phyloP scores from a whole-genome alignment of 2,797 vertebrate genomes.

The Bradypodion pumilum region DNA sequence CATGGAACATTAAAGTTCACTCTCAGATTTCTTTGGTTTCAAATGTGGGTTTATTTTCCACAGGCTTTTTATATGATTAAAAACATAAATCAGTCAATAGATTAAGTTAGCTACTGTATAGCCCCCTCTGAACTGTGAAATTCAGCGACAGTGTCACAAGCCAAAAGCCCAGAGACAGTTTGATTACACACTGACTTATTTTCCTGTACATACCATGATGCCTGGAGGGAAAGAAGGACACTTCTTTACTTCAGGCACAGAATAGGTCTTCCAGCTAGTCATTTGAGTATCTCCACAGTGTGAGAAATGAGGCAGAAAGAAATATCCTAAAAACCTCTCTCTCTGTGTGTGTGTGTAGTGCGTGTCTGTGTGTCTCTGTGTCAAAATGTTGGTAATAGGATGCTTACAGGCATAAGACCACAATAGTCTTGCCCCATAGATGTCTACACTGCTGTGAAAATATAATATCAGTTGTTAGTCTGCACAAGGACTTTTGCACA shows the following conservation, averaged over 20 bases:
- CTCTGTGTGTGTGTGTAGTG: background rate
- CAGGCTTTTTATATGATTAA: constrained; percentile 9
- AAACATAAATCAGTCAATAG: constrained; percentile 21
- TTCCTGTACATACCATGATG: background rate
- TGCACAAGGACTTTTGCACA: background rate
- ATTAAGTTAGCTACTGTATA: background rate
- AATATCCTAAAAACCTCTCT: constrained; percentile 31
- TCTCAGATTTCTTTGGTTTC: constrained; percentile 20
- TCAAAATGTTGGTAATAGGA: no score
- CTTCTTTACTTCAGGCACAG: constrained; percentile 14
- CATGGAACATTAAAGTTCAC: constrained; percentile 9
- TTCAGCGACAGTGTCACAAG: constrained; percentile 15
- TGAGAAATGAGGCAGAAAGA: constrained; percentile 31
- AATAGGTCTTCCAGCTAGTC: constrained; percentile 4
- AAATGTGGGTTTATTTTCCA: constrained; percentile 3
- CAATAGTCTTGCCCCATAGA: background rate
- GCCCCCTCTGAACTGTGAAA: constrained; percentile 12
- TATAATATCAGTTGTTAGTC: background rate
- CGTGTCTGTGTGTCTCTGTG: no score
- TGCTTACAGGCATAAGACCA: background rate
- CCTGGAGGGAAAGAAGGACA: constrained; percentile 9
- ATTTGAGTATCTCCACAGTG: constrained; percentile 31
- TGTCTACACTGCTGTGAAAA: background rate
- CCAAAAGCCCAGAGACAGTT: background rate
- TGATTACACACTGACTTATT: constrained; percentile 5